Evolutionary conservation across 2,113 vertebrate genomes (phyloP), one percentile per base, ranked within the genome.

Genomic region (Rhea americana): DNA sequence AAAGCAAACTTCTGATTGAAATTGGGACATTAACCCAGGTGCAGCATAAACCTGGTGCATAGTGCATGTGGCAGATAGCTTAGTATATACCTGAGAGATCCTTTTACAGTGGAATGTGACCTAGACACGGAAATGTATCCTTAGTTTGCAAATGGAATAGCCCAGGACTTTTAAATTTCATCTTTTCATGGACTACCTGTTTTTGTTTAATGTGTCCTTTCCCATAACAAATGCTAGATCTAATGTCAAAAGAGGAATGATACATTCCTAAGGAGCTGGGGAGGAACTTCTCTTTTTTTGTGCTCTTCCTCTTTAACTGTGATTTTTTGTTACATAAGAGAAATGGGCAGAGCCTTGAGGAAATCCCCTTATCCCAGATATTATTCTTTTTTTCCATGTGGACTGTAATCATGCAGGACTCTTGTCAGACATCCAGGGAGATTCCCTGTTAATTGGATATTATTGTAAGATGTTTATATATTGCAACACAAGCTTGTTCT

Each of bases 61-160:
- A 45, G 48, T 56, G 71, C 25, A 51, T 9, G 4, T 78, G 72
- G 62, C 0, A 2, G 68, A 55, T 82, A 37, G 15, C 30, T 86
- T 48, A 1, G 14, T 55, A 1, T 22, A 15, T 51, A 55, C 45
- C 70, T 75, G 25, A 56, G 37, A 1, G 0, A 6, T 73, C 21
- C 6, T 91, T 84, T 74, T 66, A 26, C 35, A 88, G 53, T 1
- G 2, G 16, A 82, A 79, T 11, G 13, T 62, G 58, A 80, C 43
- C 32, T 50, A 50, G 37, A 62, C 18, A 58, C 53, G 56, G 17
- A 86, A 65, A 83, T 81, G 21, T 19, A 37, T 71, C 37, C 37
- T 63, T 53, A 50, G 12, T 70, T 77, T 67, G 19, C 35, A 71
- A 90, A 94, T 50, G 43, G 1, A 59, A 72, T n/a, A 89, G 19